Evolutionary conservation across 2,888 invertebrate species (phyloP).

Genomic region (Nemapogon koenigi): DNA sequence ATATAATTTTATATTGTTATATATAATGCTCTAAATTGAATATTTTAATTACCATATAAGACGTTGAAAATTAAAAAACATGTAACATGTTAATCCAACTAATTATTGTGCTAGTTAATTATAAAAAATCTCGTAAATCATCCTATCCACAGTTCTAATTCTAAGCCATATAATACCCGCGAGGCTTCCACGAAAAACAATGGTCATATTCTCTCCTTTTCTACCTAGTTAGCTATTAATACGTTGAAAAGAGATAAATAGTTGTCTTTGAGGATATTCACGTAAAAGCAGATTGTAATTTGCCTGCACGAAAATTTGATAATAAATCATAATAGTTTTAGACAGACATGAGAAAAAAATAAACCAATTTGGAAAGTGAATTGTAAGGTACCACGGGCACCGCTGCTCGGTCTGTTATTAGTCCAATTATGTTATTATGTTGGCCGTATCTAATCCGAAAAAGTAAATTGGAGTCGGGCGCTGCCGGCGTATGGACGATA

Average conservation of each 20-base stretch:
- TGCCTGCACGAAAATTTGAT: slow-evolving; percentile 63
- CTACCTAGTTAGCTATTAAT: slow-evolving; percentile 21
- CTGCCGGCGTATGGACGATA: slow-evolving; percentile 61
- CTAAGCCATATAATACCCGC: slow-evolving; percentile 37
- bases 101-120: slow-evolving; percentile 54
- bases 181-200: slow-evolving; percentile 47
- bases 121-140: slow-evolving; percentile 52
- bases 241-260: slow-evolving; percentile 37
- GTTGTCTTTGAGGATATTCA: slow-evolving; percentile 26
- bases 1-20: too few relatives aligned
- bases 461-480: slow-evolving; percentile 62
- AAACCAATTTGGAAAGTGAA: slow-evolving; percentile 65
- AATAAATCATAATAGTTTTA: slow-evolving; percentile 65
- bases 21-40: too few relatives aligned
- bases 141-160: slow-evolving; percentile 36
- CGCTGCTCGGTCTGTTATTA: slow-evolving; percentile 55
- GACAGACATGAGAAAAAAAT: slow-evolving; percentile 57
- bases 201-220: slow-evolving; percentile 36
- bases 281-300: slow-evolving; percentile 53
- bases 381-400: slow-evolving; percentile 57
- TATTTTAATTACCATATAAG: slow-evolving; percentile 21
- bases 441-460: slow-evolving; percentile 64
- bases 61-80: slow-evolving; percentile 39
- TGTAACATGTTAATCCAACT: slow-evolving; percentile 52
- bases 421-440: slow-evolving; percentile 65